Evolutionary conservation across 2,113 vertebrate species (phyloP), one percentile per base, ranked within the genome.

Genomic region (Elaphurus davidianus): DNA sequence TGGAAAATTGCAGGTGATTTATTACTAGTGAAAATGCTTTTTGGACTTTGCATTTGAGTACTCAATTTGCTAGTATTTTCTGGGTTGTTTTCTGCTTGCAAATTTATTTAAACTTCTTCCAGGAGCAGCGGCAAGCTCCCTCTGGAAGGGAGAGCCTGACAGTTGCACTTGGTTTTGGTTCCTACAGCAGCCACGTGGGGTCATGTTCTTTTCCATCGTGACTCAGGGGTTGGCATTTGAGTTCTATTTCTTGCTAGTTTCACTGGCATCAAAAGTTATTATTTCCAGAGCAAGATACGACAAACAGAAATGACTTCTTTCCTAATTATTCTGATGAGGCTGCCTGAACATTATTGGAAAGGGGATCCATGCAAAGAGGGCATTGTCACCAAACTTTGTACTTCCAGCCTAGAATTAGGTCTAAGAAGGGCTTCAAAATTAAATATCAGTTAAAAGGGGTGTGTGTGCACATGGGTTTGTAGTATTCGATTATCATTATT

Each of bases 1-100:
- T 98, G 96, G 94, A 93, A 45, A 92, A 92, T 64, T 76, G 14
- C 93, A 96, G 98, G 93, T 19, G 62, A 98, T 98, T 98, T 98
- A 96, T 97, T 97, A 95, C 96, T 74, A 90, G 96, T 91, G 2
- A 0, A 94, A 95, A 95, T 2, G 21, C 82, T 97, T 97, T 97
- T 98, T 94, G 98, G 97, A 96, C 96, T 97, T 90, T 97, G 36
- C 40, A 40, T 98, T 98, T 98, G 90, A 98, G 91, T 97, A 97
- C 94, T 98, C 54, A 95, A 97, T 98, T 96, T 97, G 94, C 98
- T 98, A 93, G 90, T 79, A 1, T 96, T 98, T 86, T 96, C 97
- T 98, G 96, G 97, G 97, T 97, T 28, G 21, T 98, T 96, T 98
- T 92, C 0, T 98, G 95, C 90, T 97, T 36, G 50, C 94, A 92